Conservation (phyloP, 1,140 invertebrate genomes). For the Psilanteris sp. region DNA sequence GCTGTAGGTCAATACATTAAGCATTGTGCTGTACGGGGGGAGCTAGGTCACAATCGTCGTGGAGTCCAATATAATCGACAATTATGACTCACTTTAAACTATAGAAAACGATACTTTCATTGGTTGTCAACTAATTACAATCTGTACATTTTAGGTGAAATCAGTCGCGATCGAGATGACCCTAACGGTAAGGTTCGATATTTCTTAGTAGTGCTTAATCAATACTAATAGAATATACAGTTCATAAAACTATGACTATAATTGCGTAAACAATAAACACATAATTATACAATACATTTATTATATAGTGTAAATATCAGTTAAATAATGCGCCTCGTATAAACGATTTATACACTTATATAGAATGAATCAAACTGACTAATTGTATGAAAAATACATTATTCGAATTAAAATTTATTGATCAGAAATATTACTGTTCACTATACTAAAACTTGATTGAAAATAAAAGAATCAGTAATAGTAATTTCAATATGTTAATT, state of each 20-base stretch:
- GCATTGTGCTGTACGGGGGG: constrained; percentile 71
- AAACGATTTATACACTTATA: too few species aligned
- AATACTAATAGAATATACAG: constrained; percentile 50
- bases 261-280: constrained; percentile 27
- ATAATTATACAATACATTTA: constrained; percentile 10
- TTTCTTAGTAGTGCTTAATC: constrained; percentile 29
- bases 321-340: too few species aligned
- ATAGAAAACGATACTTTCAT: constrained; percentile 21
- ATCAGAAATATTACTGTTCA: too few species aligned
- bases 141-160: constrained; percentile 81
- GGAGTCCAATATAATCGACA: constrained; percentile 61
- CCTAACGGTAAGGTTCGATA: constrained; percentile 79
- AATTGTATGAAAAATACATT: too few species aligned
- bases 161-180: constrained; percentile 82
- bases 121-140: constrained; percentile 61
- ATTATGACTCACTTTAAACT: constrained; percentile 59
- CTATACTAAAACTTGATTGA: too few species aligned
- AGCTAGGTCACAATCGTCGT: constrained; percentile 67
- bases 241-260: too few species aligned
- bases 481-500: too few species aligned
- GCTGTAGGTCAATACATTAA: constrained; percentile 72
- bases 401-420: too few species aligned
- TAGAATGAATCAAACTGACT: too few species aligned
- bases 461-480: too few species aligned
- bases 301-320: constrained; percentile 15